A percentile compares a stretch with the other conserved stretches of the same genome.
Evolutionary conservation across 2,113 vertebrate genomes (phyloP).

Genomic region (Orycteropus afer): DNA sequence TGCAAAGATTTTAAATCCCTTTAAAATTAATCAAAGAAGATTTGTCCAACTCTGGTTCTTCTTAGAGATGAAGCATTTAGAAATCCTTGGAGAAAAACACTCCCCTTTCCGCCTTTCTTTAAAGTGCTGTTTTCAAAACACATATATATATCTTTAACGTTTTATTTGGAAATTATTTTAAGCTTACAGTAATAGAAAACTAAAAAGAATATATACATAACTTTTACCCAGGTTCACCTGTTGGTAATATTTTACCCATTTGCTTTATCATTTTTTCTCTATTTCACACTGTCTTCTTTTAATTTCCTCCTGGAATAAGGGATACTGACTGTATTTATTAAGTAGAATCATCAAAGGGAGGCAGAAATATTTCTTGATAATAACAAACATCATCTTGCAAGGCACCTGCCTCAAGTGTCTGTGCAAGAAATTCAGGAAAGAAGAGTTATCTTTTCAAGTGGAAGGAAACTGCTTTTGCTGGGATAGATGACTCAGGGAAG

Average conservation of each 20-base stretch:
- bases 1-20: not conserved
- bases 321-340: not conserved
- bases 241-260: slow-evolving; percentile 4
- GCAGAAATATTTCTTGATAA: not conserved
- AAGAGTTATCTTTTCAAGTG: not conserved
- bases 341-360: not conserved
- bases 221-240: not conserved
- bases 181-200: not conserved
- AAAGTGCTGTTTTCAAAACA: not conserved
- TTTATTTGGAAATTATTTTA: slow-evolving; percentile 16
- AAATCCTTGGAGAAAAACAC: not conserved
- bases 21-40: slow-evolving; percentile 47
- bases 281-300: not conserved
- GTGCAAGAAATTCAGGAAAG: not conserved
- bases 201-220: not conserved
- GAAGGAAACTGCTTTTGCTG: not conserved
- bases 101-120: not conserved
- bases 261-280: not conserved
- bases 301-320: not conserved
- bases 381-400: not conserved
- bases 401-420: not conserved
- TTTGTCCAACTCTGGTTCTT: not conserved
- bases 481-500: not conserved
- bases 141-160: not conserved
- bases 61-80: not conserved